Conservation (phyloP, 2,797 vertebrate species). For the Harpagifer antarcticus region DNA sequence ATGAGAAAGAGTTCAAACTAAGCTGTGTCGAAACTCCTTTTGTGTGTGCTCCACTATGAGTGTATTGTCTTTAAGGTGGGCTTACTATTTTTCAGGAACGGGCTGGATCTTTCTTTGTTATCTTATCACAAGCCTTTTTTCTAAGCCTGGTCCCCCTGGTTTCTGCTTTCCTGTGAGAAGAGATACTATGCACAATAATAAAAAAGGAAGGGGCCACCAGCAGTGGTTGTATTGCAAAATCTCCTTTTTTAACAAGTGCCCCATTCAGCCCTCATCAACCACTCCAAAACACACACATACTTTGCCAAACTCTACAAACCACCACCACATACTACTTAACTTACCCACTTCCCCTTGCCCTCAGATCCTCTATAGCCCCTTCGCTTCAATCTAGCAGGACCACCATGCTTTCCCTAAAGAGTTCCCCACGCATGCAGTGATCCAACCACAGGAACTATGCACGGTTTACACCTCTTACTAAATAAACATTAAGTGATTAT, state of each 20-base stretch:
- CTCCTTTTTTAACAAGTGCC: slow-evolving; percentile 56
- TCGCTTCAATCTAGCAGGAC: slow-evolving; percentile 33
- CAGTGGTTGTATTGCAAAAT: slow-evolving; percentile 39
- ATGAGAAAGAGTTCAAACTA: slow-evolving; percentile 20
- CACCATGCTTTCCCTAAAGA: slow-evolving; percentile 42
- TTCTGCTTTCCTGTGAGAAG: slow-evolving; percentile 41
- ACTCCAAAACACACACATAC: slow-evolving; percentile 60
- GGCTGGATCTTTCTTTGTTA: slow-evolving; percentile 22
- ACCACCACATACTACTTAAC: slow-evolving; percentile 60
- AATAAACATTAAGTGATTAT: slow-evolving; percentile 50
- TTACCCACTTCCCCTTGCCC: slow-evolving; percentile 50
- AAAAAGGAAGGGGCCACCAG: slow-evolving; percentile 41
- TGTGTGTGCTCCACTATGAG: neutral
- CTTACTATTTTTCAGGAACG: slow-evolving; percentile 23
- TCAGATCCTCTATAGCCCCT: slow-evolving; percentile 48
- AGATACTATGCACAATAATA: slow-evolving; percentile 34
- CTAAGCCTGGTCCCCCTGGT: neutral
- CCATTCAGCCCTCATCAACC: slow-evolving; percentile 62
- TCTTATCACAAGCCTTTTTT: slow-evolving; percentile 29
- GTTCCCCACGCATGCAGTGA: slow-evolving; percentile 30
- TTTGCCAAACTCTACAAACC: slow-evolving; percentile 44
- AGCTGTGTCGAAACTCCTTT: slow-evolving; percentile 25
- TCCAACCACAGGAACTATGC: slow-evolving; percentile 40
- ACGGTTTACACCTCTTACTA: slow-evolving; percentile 39
- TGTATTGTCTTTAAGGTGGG: neutral